Conservation (phyloP, 2,797 vertebrate genomes). For the Pteronotus mesoamericanus region DNA sequence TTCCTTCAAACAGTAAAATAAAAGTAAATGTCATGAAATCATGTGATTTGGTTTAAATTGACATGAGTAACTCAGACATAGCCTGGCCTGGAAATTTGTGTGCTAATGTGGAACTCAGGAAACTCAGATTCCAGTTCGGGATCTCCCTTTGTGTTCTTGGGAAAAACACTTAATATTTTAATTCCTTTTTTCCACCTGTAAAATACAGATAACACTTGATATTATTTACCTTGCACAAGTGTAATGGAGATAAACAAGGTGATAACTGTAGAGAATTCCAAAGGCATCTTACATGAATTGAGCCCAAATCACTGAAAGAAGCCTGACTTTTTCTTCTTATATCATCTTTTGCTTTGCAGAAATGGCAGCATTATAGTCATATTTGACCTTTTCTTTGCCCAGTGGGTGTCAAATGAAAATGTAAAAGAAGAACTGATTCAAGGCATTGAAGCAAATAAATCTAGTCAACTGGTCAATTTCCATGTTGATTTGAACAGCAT, state of each 20-base stretch:
- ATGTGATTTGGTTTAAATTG: not conserved
- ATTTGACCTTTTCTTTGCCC: conserved; percentile 79
- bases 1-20: not conserved
- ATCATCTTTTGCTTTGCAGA: conserved; percentile 72
- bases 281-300: not conserved
- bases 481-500: conserved; percentile 82
- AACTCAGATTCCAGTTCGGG: not conserved
- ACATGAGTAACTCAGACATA: not conserved
- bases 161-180: not conserved
- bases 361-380: conserved; percentile 77
- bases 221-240: not conserved
- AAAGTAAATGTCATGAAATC: not conserved
- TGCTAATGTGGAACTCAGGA: not conserved
- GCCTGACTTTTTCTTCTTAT: conserved; percentile 27
- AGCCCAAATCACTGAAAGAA: conserved; percentile 29
- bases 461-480: conserved; percentile 68
- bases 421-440: conserved; percentile 77
- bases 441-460: conserved; percentile 73
- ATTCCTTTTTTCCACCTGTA: not conserved
- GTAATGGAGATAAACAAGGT: not conserved
- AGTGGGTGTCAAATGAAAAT: conserved; percentile 67
- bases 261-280: not conserved
- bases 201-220: not conserved
- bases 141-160: not conserved
- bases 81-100: not conserved